Percentiles rank a stretch among this genome's conserved stretches.
These are phyloP conservation scores for Fratercula arctica DNA, from an alignment of 2,797 vertebrate species.

Conservation along the genomic window DNA sequence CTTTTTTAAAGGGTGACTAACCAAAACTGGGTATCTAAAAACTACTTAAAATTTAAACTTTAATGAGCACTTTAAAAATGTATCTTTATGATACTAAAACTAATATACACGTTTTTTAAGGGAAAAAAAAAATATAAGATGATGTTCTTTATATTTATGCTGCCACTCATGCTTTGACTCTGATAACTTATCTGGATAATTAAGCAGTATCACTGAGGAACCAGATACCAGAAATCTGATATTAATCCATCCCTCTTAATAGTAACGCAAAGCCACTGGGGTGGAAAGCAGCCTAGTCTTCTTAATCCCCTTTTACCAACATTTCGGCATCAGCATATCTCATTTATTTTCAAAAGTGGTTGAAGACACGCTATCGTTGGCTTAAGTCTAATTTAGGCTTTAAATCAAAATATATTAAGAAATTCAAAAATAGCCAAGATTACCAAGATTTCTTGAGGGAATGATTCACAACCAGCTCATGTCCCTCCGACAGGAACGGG, in stretches of 20 bases:
- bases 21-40: background rate
- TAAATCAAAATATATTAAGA: conserved; percentile 58
- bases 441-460: conserved; percentile 48
- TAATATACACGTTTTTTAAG: conserved; percentile 57
- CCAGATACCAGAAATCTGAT: conserved; percentile 80
- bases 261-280: conserved; percentile 51
- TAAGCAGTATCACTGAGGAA: conserved; percentile 80
- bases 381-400: conserved; percentile 70
- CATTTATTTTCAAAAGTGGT: conserved; percentile 72
- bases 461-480: conserved; percentile 48
- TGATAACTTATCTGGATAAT: conserved; percentile 85
- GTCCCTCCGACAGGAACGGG: background rate
- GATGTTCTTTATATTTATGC: conserved; percentile 64
- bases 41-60: conserved; percentile 45
- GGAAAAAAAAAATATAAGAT: background rate
- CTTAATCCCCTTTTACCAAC: conserved; percentile 73
- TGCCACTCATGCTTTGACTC: conserved; percentile 72
- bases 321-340: conserved; percentile 64
- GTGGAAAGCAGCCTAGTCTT: conserved; percentile 73
- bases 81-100: conserved; percentile 58
- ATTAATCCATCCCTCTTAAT: conserved; percentile 81
- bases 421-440: conserved; percentile 48
- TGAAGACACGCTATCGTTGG: conserved; percentile 42
- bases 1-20: conserved; percentile 45
- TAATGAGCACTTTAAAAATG: conserved; percentile 61